Base-by-base conservation (phyloP, 1,140 invertebrate species). In the Acromyrmex charruanus region DNA sequence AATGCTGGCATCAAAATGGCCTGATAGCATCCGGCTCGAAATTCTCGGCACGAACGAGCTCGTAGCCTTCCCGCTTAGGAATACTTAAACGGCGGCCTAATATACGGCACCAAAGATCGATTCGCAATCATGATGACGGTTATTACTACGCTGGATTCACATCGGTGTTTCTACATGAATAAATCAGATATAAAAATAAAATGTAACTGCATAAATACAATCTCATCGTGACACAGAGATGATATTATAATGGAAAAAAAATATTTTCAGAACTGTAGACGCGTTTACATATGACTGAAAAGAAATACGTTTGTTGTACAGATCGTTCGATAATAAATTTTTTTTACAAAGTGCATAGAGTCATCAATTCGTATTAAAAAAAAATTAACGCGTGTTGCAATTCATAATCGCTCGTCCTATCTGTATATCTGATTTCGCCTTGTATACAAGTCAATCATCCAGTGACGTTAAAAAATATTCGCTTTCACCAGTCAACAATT, bases 1-100 rank as follows among this genome's bases (percentile, higher is more conserved):
- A 90, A 86, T 74, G 86, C 68, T 87, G 71, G 79, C 71, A 90
- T 91, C 88, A 89, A 85, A 89, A 88, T 89, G 87, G 91, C 88
- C 87, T 85, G 87, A 89, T 92, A 89, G 88, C 82, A 87, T 77
- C 71, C 75, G 79, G 87, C 91, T 94, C 88, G 88, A 86, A 86
- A 94, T 93, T 93, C 92, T 74, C 77, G 86, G 85, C 93, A 93
- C 93, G 93, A 91, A 91, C 90, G 59, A 89, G 68, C 88, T 92
- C 90, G 79, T 88, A 88, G 85, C 89, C 85, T 87, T 85, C 88
- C 59, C 87, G 87, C 88, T 88, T 89, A 87, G 86, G 85, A 93
- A 93, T 92, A 91, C 90, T 92, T 90, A 92, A 91, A 88, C 80
- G 66, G 44, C 18, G 79, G 65, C 79, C 65, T 85, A 89, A 88